Evolutionary conservation across 2,888 invertebrate species (phyloP), one percentile per base, ranked within the genome.

Genomic region (Tetragnatha montana): DNA sequence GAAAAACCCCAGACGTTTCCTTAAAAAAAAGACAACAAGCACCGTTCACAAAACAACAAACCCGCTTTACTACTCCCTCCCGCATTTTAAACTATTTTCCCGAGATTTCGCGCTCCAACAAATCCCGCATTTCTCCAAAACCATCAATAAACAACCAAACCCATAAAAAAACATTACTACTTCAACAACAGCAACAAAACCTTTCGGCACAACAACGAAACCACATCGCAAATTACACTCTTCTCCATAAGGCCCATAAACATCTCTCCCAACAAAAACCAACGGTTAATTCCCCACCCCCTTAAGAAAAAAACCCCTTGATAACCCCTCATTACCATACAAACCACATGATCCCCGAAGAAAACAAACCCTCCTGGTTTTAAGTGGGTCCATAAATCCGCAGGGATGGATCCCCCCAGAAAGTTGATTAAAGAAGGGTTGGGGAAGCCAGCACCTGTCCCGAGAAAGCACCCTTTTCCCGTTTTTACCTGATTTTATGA

Each of bases 361-460:
- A 60, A 60, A 60, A 60, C 60, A 60, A 60, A 60, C 60, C 60
- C 60, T 22, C 60, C 60, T 78, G 22, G 51, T 60, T 78, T 78
- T 78, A 78, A 60, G 78, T 78, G 22, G 22, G 60, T 22, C 78
- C 22, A 78, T 78, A 78, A 78, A 78, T 78, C 60, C 60, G 17
- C 60, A 60, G 14, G 60, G 60, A 12, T 17, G 60, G 17, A 60
- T 19, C 47, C 12, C 4, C 81, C 51, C 71, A 17, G 70, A 85
- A 79, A 22, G 85, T 79, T 79, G 85, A 85, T 85, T 85, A 85
- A 79, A 85, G 85, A 70, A 51, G 69, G 50, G 35, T 35, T 35
- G 35, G 79, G 71, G 17, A 49, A 71, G 76, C 75, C 47, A 71
- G 50, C 85, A 85, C 78, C 85, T 85, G 85, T 78, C 84, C n/a